Percentiles rank a stretch among this genome's conserved stretches.
Conservation (phyloP, 2,797 vertebrate species). For the Thaleichthys pacificus region DNA sequence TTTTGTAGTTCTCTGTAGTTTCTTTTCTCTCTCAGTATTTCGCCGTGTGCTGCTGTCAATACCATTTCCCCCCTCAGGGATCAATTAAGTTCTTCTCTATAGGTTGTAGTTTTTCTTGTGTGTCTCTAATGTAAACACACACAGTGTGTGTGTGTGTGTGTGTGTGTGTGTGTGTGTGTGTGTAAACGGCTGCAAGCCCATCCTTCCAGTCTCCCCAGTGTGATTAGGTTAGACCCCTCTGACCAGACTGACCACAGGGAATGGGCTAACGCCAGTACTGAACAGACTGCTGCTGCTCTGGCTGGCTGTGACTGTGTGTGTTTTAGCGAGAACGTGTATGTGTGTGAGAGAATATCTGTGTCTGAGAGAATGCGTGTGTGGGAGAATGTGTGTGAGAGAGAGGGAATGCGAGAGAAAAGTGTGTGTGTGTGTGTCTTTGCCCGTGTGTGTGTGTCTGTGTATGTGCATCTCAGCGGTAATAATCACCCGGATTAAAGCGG, state of each 20-base stretch:
- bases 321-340: slow-evolving; percentile 25
- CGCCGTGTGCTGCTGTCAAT: not conserved
- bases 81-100: not conserved
- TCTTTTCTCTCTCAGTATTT: not conserved
- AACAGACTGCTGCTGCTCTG: slow-evolving; percentile 57
- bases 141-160: no score
- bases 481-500: slow-evolving; percentile 75
- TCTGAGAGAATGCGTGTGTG: slow-evolving; percentile 21
- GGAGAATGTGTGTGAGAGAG: slow-evolving; percentile 23
- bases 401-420: slow-evolving; percentile 10
- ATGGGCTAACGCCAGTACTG: slow-evolving; percentile 58
- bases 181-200: not conserved
- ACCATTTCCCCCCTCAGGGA: not conserved
- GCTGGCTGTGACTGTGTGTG: slow-evolving; percentile 42
- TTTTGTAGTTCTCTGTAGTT: not conserved
- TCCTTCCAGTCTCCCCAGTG: slow-evolving; percentile 57
- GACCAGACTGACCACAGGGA: slow-evolving; percentile 55
- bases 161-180: no score
- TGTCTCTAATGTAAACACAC: not conserved
- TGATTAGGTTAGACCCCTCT: slow-evolving; percentile 64
- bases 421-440: slow-evolving; percentile 18
- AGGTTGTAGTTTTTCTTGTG: no score
- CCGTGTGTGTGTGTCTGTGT: slow-evolving; percentile 51
- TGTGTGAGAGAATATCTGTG: slow-evolving; percentile 27
- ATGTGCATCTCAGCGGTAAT: slow-evolving; percentile 62